Evolutionary conservation across 2,888 invertebrate genomes (phyloP).

Genomic region (Halocaridina rubra): DNA sequence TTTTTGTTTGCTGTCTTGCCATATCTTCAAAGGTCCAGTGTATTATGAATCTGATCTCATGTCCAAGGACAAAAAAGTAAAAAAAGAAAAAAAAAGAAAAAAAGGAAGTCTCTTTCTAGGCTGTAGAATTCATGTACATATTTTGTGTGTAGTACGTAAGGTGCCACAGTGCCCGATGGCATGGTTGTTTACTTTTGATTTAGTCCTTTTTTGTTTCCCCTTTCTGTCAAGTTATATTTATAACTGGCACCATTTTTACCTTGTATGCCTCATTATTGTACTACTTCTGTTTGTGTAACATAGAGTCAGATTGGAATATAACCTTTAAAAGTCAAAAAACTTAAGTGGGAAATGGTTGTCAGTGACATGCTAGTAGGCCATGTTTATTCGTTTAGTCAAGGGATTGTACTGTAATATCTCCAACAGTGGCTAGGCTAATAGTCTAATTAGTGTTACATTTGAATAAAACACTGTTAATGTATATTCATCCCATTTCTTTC

Average conservation of each 20-base stretch:
- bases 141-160: conserved; percentile 52
- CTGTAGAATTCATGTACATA: conserved; percentile 50
- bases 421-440: conserved; percentile 29
- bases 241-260: conserved; percentile 11
- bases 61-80: conserved; percentile 61
- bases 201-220: conserved; percentile 6
- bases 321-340: background rate
- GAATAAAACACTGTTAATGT: conserved; percentile 32
- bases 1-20: conserved; percentile 60
- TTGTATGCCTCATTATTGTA: conserved; percentile 5
- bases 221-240: no score
- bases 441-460: conserved; percentile 49
- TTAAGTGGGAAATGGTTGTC: conserved; percentile 15
- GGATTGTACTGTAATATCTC: background rate
- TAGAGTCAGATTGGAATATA: background rate
- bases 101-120: conserved; percentile 52
- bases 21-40: conserved; percentile 59
- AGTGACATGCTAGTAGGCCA: conserved; percentile 23
- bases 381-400: conserved; percentile 44
- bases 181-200: conserved; percentile 48
- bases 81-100: no score
- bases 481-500: conserved; percentile 38
- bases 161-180: conserved; percentile 57
- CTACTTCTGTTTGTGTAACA: background rate
- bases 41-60: conserved; percentile 59